Conservation (phyloP, 2,113 vertebrate species). For the Myotis brandtii region DNA sequence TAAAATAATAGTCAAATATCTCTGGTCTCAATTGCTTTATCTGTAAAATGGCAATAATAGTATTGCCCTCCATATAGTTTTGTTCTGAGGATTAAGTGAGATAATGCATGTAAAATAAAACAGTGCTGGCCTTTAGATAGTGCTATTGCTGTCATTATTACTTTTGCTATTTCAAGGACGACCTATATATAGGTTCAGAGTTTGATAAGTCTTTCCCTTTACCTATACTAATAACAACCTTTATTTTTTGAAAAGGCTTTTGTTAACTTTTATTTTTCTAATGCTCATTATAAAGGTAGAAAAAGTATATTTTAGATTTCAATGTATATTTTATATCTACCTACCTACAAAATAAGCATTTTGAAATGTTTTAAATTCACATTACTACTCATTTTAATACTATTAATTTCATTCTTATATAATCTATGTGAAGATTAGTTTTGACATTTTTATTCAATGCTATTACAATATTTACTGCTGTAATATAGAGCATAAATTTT, state of each 20-base stretch:
- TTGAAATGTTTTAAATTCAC: neutral
- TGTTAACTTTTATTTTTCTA: neutral
- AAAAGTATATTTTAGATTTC: neutral
- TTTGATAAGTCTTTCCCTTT: neutral
- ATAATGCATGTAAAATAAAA: neutral
- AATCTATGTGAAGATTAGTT: neutral
- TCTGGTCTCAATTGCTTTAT: neutral
- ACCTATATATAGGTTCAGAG: neutral
- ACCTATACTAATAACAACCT: neutral
- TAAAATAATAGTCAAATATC: neutral
- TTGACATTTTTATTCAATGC: neutral
- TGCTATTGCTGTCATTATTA: neutral
- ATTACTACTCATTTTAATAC: neutral
- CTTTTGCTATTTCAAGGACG: neutral
- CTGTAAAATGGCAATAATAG: neutral
- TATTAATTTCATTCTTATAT: neutral
- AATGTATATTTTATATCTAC: neutral
- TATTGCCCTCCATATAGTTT: neutral
- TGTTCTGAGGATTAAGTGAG: neutral
- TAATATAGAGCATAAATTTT: neutral
- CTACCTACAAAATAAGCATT: neutral
- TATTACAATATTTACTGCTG: neutral
- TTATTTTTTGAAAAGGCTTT: neutral
- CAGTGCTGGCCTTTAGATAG: neutral
- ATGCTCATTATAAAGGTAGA: neutral